These are phyloP conservation scores for Biston stratarius DNA, from an alignment of 2,888 invertebrate genomes.

Conservation along the genomic window DNA sequence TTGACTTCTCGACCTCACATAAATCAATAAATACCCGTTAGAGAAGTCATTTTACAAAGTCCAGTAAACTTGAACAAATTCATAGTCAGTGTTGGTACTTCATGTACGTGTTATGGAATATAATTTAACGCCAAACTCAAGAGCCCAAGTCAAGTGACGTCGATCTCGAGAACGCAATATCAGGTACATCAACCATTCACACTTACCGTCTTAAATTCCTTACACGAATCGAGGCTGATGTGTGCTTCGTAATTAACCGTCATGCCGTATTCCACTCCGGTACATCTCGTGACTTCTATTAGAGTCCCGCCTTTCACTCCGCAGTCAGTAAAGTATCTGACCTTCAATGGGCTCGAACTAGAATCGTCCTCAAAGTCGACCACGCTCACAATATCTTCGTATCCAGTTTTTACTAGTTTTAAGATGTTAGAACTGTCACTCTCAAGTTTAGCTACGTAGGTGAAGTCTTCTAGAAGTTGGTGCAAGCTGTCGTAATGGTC, in stretches of 20 bases:
- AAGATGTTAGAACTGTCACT: slow-evolving; percentile 95
- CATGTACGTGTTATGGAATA: neutral
- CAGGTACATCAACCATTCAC: neutral
- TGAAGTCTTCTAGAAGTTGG: slow-evolving; percentile 89
- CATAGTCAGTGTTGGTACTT: neutral
- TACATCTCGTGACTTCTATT: slow-evolving; percentile 85
- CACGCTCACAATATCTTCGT: slow-evolving; percentile 90
- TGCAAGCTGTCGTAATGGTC: slow-evolving; percentile 90
- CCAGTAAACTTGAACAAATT: neutral
- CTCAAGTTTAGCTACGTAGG: slow-evolving; percentile 92
- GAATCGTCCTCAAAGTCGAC: slow-evolving; percentile 87
- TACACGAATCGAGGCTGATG: slow-evolving; percentile 86
- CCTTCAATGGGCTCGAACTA: slow-evolving; percentile 86
- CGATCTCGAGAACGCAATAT: slow-evolving; percentile 11
- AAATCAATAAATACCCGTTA: neutral
- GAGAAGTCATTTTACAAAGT: neutral
- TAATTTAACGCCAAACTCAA: neutral
- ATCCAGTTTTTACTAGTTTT: slow-evolving; percentile 92
- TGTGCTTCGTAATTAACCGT: slow-evolving; percentile 88
- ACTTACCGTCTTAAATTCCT: slow-evolving; percentile 78
- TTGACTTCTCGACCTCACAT: neutral
- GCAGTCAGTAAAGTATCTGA: slow-evolving; percentile 91
- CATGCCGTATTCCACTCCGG: slow-evolving; percentile 87
- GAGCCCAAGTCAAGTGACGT: slow-evolving; percentile 3
- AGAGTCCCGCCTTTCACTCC: slow-evolving; percentile 79